Percentiles rank a stretch among this genome's conserved stretches.
Evolutionary conservation across 2,113 vertebrate species (phyloP).

Genomic region (Balaeniceps rex): DNA sequence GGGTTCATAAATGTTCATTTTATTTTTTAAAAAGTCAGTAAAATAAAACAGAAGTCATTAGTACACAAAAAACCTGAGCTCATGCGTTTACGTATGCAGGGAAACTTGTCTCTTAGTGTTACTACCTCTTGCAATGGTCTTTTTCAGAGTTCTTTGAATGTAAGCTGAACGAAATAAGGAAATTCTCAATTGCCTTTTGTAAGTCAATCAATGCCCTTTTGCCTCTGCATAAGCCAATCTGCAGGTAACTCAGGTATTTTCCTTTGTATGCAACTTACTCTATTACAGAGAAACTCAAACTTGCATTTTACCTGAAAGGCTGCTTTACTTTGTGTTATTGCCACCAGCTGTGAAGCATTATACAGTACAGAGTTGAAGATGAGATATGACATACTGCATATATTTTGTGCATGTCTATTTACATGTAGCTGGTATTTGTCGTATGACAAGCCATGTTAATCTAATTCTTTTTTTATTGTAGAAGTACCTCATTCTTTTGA

Average conservation of each 20-base stretch:
- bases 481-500: background rate
- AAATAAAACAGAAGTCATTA: background rate
- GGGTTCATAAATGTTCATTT: background rate
- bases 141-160: background rate
- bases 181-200: background rate
- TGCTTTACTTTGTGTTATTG: background rate
- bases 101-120: background rate
- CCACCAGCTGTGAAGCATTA: background rate
- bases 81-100: background rate
- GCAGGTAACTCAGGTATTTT: background rate
- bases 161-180: background rate
- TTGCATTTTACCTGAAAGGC: background rate
- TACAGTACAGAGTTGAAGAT: background rate
- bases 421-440: background rate
- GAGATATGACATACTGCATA: background rate
- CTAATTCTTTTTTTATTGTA: background rate
- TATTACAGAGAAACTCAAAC: background rate
- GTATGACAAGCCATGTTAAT: background rate
- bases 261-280: background rate
- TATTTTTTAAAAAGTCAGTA: slow-evolving; percentile 14
- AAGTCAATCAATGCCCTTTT: background rate
- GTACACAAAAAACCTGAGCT: background rate
- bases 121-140: background rate
- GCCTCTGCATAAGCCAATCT: background rate
- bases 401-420: background rate